Percentiles rank a stretch among this genome's conserved stretches.
These are phyloP conservation scores for Tetrapedia diversipes DNA, from an alignment of 2,888 invertebrate species.

Conservation along the genomic window DNA sequence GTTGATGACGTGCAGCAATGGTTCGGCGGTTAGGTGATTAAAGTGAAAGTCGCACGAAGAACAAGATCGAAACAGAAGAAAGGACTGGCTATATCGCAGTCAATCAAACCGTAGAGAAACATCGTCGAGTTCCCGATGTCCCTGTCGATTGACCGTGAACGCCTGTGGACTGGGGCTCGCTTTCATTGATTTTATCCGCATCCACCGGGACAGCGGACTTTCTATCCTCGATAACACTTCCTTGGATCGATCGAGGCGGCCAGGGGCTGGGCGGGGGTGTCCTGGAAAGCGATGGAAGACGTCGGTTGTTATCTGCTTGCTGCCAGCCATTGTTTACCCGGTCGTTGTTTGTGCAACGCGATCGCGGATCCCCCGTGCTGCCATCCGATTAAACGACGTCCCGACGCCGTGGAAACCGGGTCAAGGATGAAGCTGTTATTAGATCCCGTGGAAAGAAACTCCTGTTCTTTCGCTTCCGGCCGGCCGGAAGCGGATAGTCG, in stretches of 20 bases:
- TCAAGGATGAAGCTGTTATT: conserved; percentile 50
- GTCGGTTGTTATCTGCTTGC: conserved; percentile 1
- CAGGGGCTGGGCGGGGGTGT: conserved; percentile 16
- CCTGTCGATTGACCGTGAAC: conserved; percentile 36
- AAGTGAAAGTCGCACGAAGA: conserved; percentile 22
- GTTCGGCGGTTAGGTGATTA: too few relatives aligned
- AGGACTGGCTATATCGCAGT: too few relatives aligned
- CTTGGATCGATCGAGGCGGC: conserved; percentile 32
- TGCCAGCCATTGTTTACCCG: conserved; percentile 23
- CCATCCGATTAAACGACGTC: conserved; percentile 24
- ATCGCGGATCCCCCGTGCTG: conserved; percentile 3
- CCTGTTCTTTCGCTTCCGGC: not conserved
- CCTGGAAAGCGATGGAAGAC: conserved; percentile 13
- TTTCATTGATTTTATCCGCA: conserved; percentile 44
- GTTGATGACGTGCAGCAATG: too few relatives aligned
- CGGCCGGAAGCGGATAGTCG: not conserved
- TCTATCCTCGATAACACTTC: conserved; percentile 39
- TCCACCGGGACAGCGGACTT: conserved; percentile 20
- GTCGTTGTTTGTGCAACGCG: conserved; percentile 15
- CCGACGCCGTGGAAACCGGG: conserved; percentile 26
- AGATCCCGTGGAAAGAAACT: conserved; percentile 33
- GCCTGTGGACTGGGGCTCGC: conserved; percentile 1
- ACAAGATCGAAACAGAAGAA: too few relatives aligned
- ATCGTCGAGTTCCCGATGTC: not conserved
- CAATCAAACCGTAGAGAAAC: too few relatives aligned